Percentiles rank a stretch among this genome's conserved stretches.
These are phyloP conservation scores for Drosophila neotestacea DNA, from an alignment of 2,888 invertebrate genomes.

Conservation along the genomic window DNA sequence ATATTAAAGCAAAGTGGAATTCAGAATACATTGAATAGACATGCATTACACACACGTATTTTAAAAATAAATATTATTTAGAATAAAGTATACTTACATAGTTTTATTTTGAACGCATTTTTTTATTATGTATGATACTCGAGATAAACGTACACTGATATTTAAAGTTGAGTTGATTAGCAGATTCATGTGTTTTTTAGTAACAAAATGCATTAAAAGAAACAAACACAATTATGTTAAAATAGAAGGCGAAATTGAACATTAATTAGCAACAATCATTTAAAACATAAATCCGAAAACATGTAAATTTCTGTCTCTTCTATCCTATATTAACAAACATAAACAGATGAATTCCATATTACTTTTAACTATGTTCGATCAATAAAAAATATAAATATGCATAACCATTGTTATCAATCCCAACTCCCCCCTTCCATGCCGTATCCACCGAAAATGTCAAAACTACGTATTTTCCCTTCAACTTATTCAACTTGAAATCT, in stretches of 20 bases:
- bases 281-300: constrained; percentile 48
- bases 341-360: constrained; percentile 7
- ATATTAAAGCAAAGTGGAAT: constrained; percentile 2
- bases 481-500: constrained; percentile 8
- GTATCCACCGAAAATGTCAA: constrained; percentile 34
- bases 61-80: constrained; percentile 7
- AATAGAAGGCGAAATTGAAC: constrained; percentile 30
- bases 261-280: constrained; percentile 38
- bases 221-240: constrained; percentile 68
- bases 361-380: constrained; percentile 14
- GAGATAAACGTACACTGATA: constrained; percentile 9
- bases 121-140: constrained; percentile 3
- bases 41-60: constrained; percentile 13
- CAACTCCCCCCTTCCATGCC: constrained; percentile 40
- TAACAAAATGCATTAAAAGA: constrained; percentile 46
- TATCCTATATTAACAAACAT: constrained; percentile 43
- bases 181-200: constrained; percentile 26
- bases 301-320: constrained; percentile 62
- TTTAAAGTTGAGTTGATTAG: constrained; percentile 25
- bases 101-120: constrained; percentile 30
- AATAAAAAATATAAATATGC: constrained; percentile 19
- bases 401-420: constrained; percentile 49
- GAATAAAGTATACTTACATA: constrained; percentile 16
- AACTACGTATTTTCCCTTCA: constrained; percentile 13
- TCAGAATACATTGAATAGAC: not conserved